phyloP scores from a whole-genome alignment of 53 echinoderm and acorn worm species.

The Crossaster papposus region DNA sequence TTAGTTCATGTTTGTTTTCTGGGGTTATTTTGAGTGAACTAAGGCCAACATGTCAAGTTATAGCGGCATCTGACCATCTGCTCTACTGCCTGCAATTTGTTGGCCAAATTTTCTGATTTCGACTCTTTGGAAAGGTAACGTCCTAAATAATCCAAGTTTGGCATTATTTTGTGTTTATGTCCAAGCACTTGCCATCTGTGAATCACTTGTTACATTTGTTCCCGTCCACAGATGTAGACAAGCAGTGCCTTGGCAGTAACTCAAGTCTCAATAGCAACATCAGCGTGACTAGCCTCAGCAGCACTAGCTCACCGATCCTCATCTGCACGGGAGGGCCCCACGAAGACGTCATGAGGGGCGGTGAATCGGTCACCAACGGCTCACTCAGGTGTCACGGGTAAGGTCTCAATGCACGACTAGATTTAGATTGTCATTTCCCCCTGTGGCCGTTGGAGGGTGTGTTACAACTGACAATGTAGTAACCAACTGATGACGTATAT shows the following conservation, averaged over 20 bases:
- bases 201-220: neutral
- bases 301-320: slow-evolving; percentile 87
- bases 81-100: no score
- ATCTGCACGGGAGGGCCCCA: slow-evolving; percentile 55
- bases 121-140: no score
- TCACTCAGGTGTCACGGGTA: slow-evolving; percentile 72
- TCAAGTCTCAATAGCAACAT: slow-evolving; percentile 83
- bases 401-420: neutral
- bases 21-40: no score
- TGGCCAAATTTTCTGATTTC: no score
- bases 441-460: neutral
- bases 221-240: slow-evolving; percentile 81
- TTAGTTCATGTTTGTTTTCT: no score
- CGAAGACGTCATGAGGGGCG: no score
- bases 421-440: neutral
- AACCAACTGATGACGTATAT: no score
- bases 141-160: no score
- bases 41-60: no score
- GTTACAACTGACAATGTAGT: no score
- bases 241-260: slow-evolving; percentile 75
- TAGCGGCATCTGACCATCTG: no score
- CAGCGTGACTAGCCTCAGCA: slow-evolving; percentile 88
- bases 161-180: no score
- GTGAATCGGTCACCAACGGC: slow-evolving; percentile 70
- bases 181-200: neutral